A percentile compares a stretch with the other conserved stretches of the same genome.
Conservation (phyloP, 2,888 invertebrate species). For the Acrocera orbiculus region DNA sequence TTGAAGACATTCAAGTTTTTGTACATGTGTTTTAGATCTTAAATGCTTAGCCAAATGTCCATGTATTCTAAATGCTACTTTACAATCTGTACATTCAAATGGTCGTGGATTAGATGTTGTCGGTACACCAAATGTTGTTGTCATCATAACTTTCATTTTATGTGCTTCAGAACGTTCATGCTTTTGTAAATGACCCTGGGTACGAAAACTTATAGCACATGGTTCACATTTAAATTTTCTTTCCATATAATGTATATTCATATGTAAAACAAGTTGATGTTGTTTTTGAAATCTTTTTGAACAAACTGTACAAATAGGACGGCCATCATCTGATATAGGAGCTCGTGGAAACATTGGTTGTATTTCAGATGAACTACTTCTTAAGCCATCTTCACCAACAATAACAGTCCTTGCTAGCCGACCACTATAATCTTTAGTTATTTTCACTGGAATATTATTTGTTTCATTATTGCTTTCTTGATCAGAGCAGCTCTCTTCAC, state of each 20-base stretch:
- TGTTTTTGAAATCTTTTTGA: conserved; percentile 83
- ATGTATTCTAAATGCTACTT: conserved; percentile 89
- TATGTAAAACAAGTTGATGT: conserved; percentile 75
- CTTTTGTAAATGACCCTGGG: conserved; percentile 81
- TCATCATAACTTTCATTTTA: conserved; percentile 82
- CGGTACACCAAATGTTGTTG: conserved; percentile 66
- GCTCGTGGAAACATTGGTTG: conserved; percentile 34
- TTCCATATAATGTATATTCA: conserved; percentile 92
- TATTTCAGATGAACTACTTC: conserved; percentile 29
- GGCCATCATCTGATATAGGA: conserved; percentile 48
- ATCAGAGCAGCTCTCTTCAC: conserved; percentile 15
- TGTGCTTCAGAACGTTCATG: conserved; percentile 85
- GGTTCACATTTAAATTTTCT: conserved; percentile 80
- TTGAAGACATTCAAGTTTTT: conserved; percentile 79
- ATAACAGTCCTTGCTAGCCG: conserved; percentile 31
- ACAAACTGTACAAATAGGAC: conserved; percentile 69
- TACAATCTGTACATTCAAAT: conserved; percentile 90
- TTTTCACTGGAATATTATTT: not conserved
- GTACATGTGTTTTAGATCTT: conserved; percentile 89
- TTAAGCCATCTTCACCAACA: conserved; percentile 45
- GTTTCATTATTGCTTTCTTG: conserved; percentile 9
- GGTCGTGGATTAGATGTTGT: conserved; percentile 83
- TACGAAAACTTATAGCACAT: conserved; percentile 78
- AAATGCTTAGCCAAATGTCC: conserved; percentile 95
- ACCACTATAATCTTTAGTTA: conserved; percentile 23